Base-by-base conservation (phyloP, 1,140 invertebrate genomes). In the Ips nitidus region DNA sequence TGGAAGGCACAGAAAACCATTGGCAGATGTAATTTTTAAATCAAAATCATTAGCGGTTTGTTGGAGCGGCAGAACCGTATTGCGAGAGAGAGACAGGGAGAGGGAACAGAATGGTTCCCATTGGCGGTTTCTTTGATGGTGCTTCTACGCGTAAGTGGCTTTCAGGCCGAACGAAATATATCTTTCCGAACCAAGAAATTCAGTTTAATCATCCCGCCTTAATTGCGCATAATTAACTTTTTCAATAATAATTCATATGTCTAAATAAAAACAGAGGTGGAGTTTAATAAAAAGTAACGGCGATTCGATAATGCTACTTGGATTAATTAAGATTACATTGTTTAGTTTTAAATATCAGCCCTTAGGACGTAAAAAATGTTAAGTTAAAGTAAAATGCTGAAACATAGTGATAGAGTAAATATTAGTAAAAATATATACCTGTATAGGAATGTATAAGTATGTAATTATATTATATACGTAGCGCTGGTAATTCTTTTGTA, bases 51-150 rank as follows among this genome's bases (percentile, higher is more conserved):
- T 71, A 71, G 69, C 69, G 64, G 69, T 71, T 71, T 66, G 69
- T 66, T 71, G 69, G 63, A 70, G 53, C 69, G 69, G 69, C 69
- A 65, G 62, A 66, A 45, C 50, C 60, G n/a, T 69, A 22, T 22
- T 22, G 22, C 22, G 22, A 22, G 57, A 38, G 38, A 64, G 53
- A 64, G 52, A 70, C 43, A 72, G 57, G 7, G 4, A 70, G 60
- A 64, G 52, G 68, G 55, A 72, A 76, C 75, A 77, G 76, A 77
- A 77, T 77, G 76, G 76, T 74, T 62, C 70, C 72, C 74, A 73
- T 74, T 75, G 76, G 69, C 76, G 76, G 76, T 67, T 70, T 62
- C 73, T 77, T 77, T 77, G 74, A 75, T 73, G 64, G 61, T 69
- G 64, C 65, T 74, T 75, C 59, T 64, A 71, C 66, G 71, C 70